These are phyloP conservation scores for Deilephila porcellus DNA, from an alignment of 2,888 invertebrate species.

Conservation along the genomic window DNA sequence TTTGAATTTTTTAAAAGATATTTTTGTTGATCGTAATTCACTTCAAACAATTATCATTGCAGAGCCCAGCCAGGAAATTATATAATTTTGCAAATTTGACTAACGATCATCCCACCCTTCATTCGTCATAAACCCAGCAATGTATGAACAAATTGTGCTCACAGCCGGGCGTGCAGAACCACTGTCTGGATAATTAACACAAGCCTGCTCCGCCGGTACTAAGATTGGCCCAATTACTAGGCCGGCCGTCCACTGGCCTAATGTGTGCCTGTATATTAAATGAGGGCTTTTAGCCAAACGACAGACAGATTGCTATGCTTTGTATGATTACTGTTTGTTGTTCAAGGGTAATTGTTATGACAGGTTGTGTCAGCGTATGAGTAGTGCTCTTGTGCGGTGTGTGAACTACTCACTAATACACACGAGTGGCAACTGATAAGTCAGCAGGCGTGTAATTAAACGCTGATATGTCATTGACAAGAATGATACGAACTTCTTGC, in stretches of 20 bases:
- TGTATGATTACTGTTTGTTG: conserved; percentile 23
- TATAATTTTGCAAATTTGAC: background rate
- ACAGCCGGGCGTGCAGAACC: background rate
- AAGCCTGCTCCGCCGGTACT: conserved; percentile 10
- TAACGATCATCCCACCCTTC: background rate
- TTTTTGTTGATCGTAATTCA: no score
- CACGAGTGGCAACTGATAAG: no score
- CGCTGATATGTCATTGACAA: background rate
- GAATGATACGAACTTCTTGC: background rate
- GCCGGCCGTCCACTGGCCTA: conserved; percentile 7
- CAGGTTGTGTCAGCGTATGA: background rate
- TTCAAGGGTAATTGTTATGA: conserved; percentile 5
- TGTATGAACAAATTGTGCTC: background rate
- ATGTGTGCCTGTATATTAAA: conserved; percentile 28
- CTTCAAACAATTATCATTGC: no score
- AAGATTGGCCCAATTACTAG: conserved; percentile 14
- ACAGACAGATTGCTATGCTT: conserved; percentile 20
- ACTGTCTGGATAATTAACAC: conserved; percentile 19
- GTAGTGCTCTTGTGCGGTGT: no score
- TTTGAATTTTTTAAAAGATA: no score
- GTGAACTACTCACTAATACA: no score
- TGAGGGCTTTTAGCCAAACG: conserved; percentile 24
- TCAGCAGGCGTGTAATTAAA: background rate
- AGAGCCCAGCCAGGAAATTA: no score
- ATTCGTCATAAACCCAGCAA: conserved; percentile 15